These are phyloP conservation scores for Trachelus iudaicus DNA, from an alignment of 2,888 invertebrate genomes.

Conservation along the genomic window DNA sequence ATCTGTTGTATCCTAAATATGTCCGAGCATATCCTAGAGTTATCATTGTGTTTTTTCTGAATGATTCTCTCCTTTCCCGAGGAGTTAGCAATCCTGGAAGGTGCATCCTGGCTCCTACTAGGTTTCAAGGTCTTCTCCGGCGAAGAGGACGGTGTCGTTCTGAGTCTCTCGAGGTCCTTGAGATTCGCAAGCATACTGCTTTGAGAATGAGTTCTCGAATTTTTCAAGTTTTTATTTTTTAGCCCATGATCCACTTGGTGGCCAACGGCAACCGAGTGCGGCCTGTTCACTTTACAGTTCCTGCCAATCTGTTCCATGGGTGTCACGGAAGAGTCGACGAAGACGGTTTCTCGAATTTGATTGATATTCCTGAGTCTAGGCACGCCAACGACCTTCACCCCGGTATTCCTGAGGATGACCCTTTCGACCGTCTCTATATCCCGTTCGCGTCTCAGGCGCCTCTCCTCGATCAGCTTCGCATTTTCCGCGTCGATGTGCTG, in stretches of 20 bases:
- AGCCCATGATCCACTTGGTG: conserved; percentile 15
- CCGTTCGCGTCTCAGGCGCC: conserved; percentile 44
- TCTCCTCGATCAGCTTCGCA: conserved; percentile 46
- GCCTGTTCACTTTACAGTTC: conserved; percentile 12
- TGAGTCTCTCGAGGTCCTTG: conserved; percentile 50
- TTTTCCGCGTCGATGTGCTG: conserved; percentile 38
- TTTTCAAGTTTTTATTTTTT: background rate
- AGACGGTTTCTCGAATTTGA: conserved; percentile 52
- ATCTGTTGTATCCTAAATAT: conserved; percentile 55
- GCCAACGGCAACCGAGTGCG: conserved; percentile 25
- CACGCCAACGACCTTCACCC: conserved; percentile 43
- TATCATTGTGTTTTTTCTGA: conserved; percentile 26
- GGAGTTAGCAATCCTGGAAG: conserved; percentile 1
- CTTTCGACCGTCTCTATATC: conserved; percentile 50
- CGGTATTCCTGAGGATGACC: conserved; percentile 47
- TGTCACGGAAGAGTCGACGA: conserved; percentile 35
- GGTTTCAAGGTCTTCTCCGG: too few relatives aligned
- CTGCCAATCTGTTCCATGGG: conserved; percentile 37
- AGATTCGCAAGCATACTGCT: conserved; percentile 54
- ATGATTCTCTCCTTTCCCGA: background rate
- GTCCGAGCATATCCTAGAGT: conserved; percentile 48
- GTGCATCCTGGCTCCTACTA: conserved; percentile 10
- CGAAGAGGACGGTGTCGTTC: conserved; percentile 42
- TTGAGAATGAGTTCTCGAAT: conserved; percentile 21
- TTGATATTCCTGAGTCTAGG: conserved; percentile 54